These are phyloP conservation scores for Kradibia gibbosae DNA, from an alignment of 1,140 invertebrate genomes.

Conservation along the genomic window DNA sequence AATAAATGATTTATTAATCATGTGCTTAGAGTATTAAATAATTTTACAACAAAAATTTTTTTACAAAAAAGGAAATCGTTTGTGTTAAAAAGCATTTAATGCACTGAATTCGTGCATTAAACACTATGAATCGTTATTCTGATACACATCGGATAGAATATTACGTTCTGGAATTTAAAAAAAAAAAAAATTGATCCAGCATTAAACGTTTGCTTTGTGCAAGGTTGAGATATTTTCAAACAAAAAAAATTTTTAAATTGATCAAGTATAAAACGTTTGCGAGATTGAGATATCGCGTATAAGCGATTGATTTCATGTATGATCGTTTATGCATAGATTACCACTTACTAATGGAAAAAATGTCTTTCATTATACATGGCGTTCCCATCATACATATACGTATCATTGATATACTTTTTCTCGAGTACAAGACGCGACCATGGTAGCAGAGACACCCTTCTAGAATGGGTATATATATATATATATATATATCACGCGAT, in stretches of 20 bases:
- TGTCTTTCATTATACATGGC: constrained; percentile 6
- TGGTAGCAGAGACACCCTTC: neutral
- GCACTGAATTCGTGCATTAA: too few relatives aligned
- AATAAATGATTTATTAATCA: too few relatives aligned
- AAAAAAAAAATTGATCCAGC: too few relatives aligned
- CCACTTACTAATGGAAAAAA: constrained; percentile 27
- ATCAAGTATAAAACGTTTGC: too few relatives aligned
- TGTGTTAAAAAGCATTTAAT: too few relatives aligned
- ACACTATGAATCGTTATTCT: too few relatives aligned
- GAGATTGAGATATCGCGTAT: neutral
- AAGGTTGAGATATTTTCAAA: neutral
- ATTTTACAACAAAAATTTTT: too few relatives aligned
- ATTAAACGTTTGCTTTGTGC: too few relatives aligned
- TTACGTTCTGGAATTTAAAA: too few relatives aligned
- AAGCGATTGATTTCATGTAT: constrained; percentile 14
- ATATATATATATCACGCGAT: neutral
- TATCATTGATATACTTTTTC: constrained; percentile 47
- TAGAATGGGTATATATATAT: neutral
- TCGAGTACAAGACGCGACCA: neutral
- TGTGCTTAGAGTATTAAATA: too few relatives aligned
- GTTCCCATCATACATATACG: constrained; percentile 43
- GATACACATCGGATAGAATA: too few relatives aligned
- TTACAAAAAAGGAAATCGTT: too few relatives aligned
- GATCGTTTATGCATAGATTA: constrained; percentile 48
- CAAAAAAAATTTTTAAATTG: constrained; percentile 5